Base-by-base conservation (phyloP, 2,888 invertebrate species). In the Erebia ligea region DNA sequence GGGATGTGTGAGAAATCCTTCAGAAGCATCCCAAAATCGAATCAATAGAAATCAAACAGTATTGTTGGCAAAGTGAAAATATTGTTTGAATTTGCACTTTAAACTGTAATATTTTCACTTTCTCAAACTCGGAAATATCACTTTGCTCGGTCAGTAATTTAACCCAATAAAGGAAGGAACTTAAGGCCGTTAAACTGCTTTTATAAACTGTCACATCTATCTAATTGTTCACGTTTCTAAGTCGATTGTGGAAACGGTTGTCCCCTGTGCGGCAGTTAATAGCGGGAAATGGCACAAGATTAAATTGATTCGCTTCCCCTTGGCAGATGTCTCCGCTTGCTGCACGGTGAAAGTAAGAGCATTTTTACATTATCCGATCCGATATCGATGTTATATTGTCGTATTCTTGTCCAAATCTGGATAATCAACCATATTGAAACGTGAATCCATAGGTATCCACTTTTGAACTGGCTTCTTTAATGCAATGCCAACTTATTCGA, bases 201-300 rank as follows among this genome's bases (percentile, higher is more conserved):
- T 56, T 56, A 56, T 56, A 21, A 56, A 56, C 21, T 56, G 13
- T 21, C 21, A 58, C 59, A 42, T 71, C 59, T 68, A 68, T 65
- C 56, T 66, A 62, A 61, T 66, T 48, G 59, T 64, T 64, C 54
- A 54, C 62, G 56, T 62, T 68, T 65, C 54, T 64, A 64, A 62
- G 63, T 61, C 68, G 68, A 61, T 65, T 64, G 70, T 42, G 63
- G 45, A 70, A 56, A 75, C 76, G 81, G 84, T 80, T 71, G 69
- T 72, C 72, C 77, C 75, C 76, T 74, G 80, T 80, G 82, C 81
- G 82, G 82, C 82, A 84, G 82, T 85, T 90, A 90, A 90, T 87
- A 84, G 86, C 89, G 88, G 91, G 88, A 90, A 90, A 84, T 84
- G 84, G 83, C 84, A 86, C 86, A 88, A 87, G 88, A 88, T 88